Evolutionary conservation across 53 echinoderm and acorn worm genomes (phyloP), one percentile per base, ranked within the genome.

Genomic region (Actinopyga echinites): DNA sequence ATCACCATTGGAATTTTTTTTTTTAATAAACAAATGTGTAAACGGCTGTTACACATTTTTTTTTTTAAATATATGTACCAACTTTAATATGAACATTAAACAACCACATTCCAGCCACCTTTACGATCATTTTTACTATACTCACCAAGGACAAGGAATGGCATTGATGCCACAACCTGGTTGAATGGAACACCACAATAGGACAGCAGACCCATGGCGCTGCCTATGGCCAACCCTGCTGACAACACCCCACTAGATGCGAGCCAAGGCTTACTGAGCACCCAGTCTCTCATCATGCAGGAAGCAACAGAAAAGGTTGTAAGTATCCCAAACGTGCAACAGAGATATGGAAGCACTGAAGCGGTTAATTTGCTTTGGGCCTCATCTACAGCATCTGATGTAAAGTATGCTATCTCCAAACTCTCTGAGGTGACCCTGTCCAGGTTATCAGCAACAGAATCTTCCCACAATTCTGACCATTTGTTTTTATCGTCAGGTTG

Each of bases 271-370:
- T 96, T 96, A 58, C 97, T 94, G 23, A 79, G 82, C 23, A 96
- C 97, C 97, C 97, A 96, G 79, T 96, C 97, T 22, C 82, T 53
- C 90, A 96, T 94, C 85, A 96, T 65, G 56, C 97, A 96, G 3
- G 88, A 88, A 0, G 66, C 59, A 57, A 96, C 90, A 0, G 97
- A 81, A 33, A 96, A 96, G 26, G 67, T 54, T 5, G 86, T 86
- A 2, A 96, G 69, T 26, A 96, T 80, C 30, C 71, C 79, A 66
- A 86, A 88, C 2, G 97, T 87, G 23, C 90, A 61, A 28, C 84
- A 86, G 49, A 96, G 88, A 38, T 78, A 86, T 1, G 97, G 97
- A 32, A 96, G 87, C 58, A 96, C 88, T 29, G 86, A 69, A 22
- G 84, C 5, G 8, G 92, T 91, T 74, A 93, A 64, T 23, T 57